Evolutionary conservation across 1,140 invertebrate genomes (phyloP), one percentile per base, ranked within the genome.

Genomic region (Rhysida immarginata): DNA sequence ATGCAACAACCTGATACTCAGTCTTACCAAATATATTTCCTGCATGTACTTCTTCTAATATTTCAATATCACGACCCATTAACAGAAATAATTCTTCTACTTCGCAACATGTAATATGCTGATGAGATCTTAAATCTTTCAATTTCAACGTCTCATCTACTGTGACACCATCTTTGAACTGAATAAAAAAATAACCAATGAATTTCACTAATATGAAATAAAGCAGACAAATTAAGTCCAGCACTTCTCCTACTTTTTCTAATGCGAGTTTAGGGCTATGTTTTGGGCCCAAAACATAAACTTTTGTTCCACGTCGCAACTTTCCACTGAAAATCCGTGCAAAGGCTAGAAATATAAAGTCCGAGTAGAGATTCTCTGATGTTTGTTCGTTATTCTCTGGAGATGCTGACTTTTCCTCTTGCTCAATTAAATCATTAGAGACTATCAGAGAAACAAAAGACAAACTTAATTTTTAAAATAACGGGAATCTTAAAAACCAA

Each of bases 261-360:
- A 80, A 66, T 50, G 79, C 79, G 18, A 64, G 61, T 2, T 60
- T 61, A 0, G 88, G 91, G 73, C 92, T 80, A 72, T 94, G 90
- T 73, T 93, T 93, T 5, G 92, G 90, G 5, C 89, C 83, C 5
- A 96, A 71, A 26, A 94, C 84, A 72, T 83, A 96, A 13, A 83
- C 57, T 14, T 85, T 67, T 61, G 82, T 77, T n/a, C 88, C 91
- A 63, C 78, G 77, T 56, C 69, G 79, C 5, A 97, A 63, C 49
- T 75, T 84, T 8, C 95, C 94, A 70, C 90, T 96, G 68, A 91
- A 97, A 29, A 97, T 78, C 64, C 94, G 77, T 18, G 91, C 90
- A 77, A 98, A 94, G 1, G 90, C 95, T 58, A 99, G 76, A 66
- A 97, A 87, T 55, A 79, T 80, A 59, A 82, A n/a, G n/a, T n/a